Evolutionary conservation across 2,797 vertebrate species (phyloP).

Genomic region (Tenualosa thibaudeaui): DNA sequence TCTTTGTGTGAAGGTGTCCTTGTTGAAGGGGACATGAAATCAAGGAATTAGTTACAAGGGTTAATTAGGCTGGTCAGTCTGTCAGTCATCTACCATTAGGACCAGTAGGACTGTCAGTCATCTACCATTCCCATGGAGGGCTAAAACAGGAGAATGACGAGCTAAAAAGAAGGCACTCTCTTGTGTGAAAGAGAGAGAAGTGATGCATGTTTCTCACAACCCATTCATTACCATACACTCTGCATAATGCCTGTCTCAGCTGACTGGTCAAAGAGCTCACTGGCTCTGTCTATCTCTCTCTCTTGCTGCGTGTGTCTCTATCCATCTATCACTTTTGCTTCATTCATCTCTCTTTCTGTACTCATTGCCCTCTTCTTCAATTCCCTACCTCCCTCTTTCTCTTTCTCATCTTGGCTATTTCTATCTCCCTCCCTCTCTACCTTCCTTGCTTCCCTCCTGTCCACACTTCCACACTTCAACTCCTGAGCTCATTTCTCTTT

Average conservation of each 20-base stretch:
- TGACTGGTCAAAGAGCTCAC: conserved; percentile 1
- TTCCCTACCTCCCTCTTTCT: not conserved
- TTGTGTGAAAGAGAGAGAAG: not conserved
- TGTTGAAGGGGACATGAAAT: not conserved
- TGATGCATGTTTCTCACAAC: not conserved
- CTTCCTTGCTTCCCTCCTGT: not conserved
- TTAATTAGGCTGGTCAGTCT: not conserved
- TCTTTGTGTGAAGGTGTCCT: not conserved
- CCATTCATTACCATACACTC: conserved; percentile 9
- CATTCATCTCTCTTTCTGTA: not conserved
- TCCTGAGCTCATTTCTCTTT: not conserved
- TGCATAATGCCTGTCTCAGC: not conserved
- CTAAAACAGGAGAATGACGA: not conserved
- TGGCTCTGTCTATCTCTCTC: not conserved
- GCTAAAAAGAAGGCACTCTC: not conserved
- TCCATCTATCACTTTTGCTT: not conserved
- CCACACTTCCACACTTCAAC: not conserved
- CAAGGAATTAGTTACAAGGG: not conserved
- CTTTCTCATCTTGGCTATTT: not conserved
- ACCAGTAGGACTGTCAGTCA: not conserved
- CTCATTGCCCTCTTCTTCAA: not conserved
- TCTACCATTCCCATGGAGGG: not conserved
- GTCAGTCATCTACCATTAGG: not conserved
- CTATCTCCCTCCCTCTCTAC: not conserved
- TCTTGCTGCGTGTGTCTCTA: not conserved